Conservation (phyloP, 1,140 invertebrate species). For the Drosophila biarmipes region DNA sequence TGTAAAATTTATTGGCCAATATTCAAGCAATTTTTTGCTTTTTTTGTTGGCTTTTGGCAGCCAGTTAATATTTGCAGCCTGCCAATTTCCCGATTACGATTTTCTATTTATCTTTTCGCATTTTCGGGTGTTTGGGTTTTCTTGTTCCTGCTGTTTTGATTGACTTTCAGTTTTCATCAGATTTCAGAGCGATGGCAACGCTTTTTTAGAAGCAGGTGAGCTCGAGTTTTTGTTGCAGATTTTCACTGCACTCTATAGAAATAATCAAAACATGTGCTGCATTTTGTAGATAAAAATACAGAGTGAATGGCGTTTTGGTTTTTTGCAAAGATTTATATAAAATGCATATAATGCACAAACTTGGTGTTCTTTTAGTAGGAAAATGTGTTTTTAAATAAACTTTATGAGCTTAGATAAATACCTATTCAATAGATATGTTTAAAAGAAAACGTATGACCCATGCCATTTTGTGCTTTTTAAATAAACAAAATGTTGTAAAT, state of each 20-base stretch:
- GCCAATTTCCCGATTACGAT: conserved; percentile 65
- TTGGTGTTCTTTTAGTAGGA: background rate
- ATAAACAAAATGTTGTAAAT: too few species aligned
- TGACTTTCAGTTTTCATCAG: conserved; percentile 46
- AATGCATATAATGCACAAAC: background rate
- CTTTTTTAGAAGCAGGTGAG: background rate
- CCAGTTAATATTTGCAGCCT: conserved; percentile 77
- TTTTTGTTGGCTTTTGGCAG: conserved; percentile 62
- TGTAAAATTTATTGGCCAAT: conserved; percentile 83
- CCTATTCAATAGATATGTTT: too few species aligned
- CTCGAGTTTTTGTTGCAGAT: background rate
- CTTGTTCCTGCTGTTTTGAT: conserved; percentile 42
- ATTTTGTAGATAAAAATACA: conserved; percentile 1
- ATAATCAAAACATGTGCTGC: conserved; percentile 6
- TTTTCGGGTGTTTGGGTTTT: conserved; percentile 38
- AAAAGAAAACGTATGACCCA: too few species aligned
- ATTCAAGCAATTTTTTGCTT: conserved; percentile 67
- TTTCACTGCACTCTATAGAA: conserved; percentile 15
- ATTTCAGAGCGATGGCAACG: conserved; percentile 27
- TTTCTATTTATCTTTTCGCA: conserved; percentile 33
- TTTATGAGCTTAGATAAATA: too few species aligned
- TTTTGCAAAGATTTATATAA: conserved; percentile 17
- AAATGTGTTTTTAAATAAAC: background rate
- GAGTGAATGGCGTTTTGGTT: background rate
- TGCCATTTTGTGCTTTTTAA: too few species aligned